Percentiles rank a stretch among this genome's conserved stretches.
Conservation (phyloP, 2,797 vertebrate species). For the Pipistrellus nathusii region DNA sequence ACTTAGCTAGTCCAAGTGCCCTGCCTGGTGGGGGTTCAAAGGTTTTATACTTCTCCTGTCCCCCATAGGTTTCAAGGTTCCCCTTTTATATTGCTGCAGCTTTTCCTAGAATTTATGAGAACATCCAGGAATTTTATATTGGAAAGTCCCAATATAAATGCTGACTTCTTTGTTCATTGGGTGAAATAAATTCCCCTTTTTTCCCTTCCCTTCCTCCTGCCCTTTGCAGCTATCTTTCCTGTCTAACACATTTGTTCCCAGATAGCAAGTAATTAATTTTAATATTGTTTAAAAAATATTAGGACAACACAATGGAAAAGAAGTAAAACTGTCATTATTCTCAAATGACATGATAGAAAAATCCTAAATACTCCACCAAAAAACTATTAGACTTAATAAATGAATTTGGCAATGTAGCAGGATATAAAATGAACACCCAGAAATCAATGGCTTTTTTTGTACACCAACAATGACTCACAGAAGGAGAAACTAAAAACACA, state of each 20-base stretch:
- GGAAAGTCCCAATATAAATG: background rate
- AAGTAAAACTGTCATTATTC: too few species aligned
- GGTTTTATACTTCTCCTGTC: background rate
- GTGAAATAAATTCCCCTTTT: background rate
- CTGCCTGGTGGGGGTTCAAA: background rate
- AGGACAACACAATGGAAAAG: background rate
- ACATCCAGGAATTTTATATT: background rate
- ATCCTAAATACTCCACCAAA: too few species aligned
- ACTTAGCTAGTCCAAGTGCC: background rate
- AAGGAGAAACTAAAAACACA: too few species aligned
- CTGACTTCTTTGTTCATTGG: background rate
- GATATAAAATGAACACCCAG: too few species aligned
- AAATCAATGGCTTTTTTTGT: too few species aligned
- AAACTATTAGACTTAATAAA: too few species aligned
- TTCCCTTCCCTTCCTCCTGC: background rate
- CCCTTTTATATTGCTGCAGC: background rate
- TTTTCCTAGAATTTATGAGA: background rate
- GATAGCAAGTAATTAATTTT: background rate
- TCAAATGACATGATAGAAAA: too few species aligned
- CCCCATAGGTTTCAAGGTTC: background rate
- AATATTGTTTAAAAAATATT: constrained; percentile 29
- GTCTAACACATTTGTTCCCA: background rate
- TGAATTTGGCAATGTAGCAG: too few species aligned
- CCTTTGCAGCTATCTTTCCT: background rate
- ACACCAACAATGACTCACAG: too few species aligned